Base-by-base conservation (phyloP, 2,797 vertebrate species). In the Lepidocolaptes lacrymiger region DNA sequence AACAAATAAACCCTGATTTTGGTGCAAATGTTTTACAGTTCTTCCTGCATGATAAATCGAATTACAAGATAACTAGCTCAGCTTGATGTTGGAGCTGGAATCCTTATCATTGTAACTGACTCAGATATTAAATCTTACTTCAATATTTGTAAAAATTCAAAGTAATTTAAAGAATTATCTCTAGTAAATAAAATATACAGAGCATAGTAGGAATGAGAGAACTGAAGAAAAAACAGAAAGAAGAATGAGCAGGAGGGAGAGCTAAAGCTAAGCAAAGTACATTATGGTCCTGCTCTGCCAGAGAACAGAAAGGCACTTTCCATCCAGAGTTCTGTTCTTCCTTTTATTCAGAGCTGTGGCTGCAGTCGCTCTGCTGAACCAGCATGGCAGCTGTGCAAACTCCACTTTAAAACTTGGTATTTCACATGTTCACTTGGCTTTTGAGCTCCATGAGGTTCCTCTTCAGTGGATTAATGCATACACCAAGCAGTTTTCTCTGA, bases 351-450 rank as follows among this genome's bases (percentile, higher is more conserved):
- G 73, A 89, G 26, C 68, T 62, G 64, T 62, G 78, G 69, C 56
- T 79, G 52, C 72, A 58, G 56, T 74, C 1, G 5, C 32, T 77
- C 56, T 75, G 27, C 55, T 93, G 95, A 94, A 91, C 28, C 58
- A 89, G 26, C 2, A 3, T 62, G 43, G 78, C 86, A 96, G 84
- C 79, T 95, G 80, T 89, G 78, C 63, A 95, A 96, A 95, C 63
- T 92, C 46, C 46, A 58, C 64, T 88, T 93, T 82, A 64, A 90
- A 94, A 88, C 49, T 61, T 92, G 73, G 22, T 95, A 91, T 96
- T 97, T 97, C 77, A 73, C 56, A 72, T 41, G 15, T 69, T 96
- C 84, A 7, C 46, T 76, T 94, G 94, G 77, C 90, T 95, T 96
- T 97, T 97, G 88, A 91, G 49, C 41, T 91, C 56, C 44, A 78